phyloP scores from a whole-genome alignment of 2,797 vertebrate species.

The Dipus sagitta region DNA sequence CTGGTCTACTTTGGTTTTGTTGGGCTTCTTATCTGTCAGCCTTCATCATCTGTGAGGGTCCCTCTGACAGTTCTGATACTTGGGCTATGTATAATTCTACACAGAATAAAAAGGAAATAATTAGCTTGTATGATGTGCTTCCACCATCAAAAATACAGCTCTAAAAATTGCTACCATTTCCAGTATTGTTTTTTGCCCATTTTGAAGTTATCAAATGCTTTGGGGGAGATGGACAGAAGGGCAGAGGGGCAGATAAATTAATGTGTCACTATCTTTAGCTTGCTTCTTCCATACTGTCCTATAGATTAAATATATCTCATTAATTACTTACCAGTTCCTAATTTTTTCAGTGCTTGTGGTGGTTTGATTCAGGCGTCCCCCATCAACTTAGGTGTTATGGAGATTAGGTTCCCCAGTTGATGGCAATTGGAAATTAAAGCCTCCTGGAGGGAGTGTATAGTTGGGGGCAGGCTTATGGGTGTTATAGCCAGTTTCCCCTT shows the following conservation, averaged over 20 bases:
- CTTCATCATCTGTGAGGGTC: neutral
- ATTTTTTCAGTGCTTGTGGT: too few species aligned
- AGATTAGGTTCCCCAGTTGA: too few species aligned
- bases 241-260: neutral
- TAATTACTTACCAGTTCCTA: neutral
- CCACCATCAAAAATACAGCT: neutral
- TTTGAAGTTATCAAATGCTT: neutral
- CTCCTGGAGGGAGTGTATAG: too few species aligned
- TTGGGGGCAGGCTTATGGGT: too few species aligned
- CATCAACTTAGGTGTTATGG: too few species aligned
- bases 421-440: too few species aligned
- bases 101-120: neutral
- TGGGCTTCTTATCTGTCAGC: neutral
- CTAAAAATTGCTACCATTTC: neutral
- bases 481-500: too few species aligned
- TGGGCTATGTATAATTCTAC: neutral
- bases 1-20: neutral
- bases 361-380: too few species aligned
- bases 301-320: neutral
- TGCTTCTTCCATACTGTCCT: accelerated
- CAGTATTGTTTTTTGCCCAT: neutral
- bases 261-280: accelerated
- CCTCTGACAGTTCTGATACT: neutral
- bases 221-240: neutral
- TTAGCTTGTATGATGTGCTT: neutral